Evolutionary conservation across 2,888 invertebrate species (phyloP).

Genomic region (Sinelater perroti): DNA sequence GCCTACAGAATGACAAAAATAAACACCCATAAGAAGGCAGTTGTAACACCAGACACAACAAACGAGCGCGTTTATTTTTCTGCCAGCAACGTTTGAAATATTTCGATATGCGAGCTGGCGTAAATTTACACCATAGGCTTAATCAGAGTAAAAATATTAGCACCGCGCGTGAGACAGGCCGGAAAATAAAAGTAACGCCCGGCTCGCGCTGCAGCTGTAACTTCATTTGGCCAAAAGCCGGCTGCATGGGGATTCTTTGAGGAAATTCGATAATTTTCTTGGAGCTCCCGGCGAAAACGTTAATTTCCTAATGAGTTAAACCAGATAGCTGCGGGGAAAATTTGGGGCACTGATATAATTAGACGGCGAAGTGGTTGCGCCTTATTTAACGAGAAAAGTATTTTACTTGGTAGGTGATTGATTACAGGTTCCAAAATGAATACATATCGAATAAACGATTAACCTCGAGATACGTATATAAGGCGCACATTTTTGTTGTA

Average conservation of each 20-base stretch:
- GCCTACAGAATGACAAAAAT: too few relatives aligned
- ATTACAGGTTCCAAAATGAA: neutral
- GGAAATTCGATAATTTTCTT: too few relatives aligned
- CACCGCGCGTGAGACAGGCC: too few relatives aligned
- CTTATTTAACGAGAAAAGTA: neutral
- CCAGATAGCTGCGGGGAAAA: neutral
- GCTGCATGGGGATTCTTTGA: neutral
- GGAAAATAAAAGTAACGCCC: neutral
- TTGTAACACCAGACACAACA: too few relatives aligned
- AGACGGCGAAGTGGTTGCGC: neutral
- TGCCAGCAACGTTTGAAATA: too few relatives aligned
- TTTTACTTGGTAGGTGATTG: neutral
- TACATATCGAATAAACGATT: slow-evolving; percentile 1
- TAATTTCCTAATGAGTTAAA: too few relatives aligned
- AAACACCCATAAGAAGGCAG: too few relatives aligned
- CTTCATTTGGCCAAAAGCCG: neutral
- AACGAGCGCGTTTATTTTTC: too few relatives aligned
- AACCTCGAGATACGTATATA: slow-evolving; percentile 17
- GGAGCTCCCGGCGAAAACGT: too few relatives aligned
- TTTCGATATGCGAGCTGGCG: too few relatives aligned
- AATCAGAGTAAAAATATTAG: too few relatives aligned
- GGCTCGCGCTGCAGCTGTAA: neutral
- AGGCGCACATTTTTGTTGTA: slow-evolving; percentile 22
- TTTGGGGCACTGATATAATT: neutral
- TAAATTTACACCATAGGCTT: too few relatives aligned